Conservation (phyloP, 2,888 invertebrate species). For the Caenorhabditis drosophilae region DNA sequence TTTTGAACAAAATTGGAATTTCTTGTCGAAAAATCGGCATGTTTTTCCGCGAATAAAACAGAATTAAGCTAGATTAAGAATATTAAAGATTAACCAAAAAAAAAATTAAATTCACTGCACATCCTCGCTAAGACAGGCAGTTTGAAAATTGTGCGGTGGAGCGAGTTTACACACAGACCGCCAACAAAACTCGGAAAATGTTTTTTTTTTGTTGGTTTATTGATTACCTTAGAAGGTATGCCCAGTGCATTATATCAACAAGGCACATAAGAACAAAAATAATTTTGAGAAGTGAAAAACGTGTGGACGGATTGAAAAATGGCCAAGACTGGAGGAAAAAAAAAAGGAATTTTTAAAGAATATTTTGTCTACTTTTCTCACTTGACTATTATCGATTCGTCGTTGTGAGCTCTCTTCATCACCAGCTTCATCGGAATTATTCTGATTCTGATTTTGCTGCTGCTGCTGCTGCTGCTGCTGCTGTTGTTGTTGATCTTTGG, state of each 20-base stretch:
- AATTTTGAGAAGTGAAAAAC: slow-evolving; percentile 36
- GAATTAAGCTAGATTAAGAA: too few species aligned
- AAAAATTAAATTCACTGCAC: too few species aligned
- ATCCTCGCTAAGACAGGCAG: too few species aligned
- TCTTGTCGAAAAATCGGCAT: too few species aligned
- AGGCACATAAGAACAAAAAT: slow-evolving; percentile 51
- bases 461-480: slow-evolving; percentile 13
- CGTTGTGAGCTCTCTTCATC: slow-evolving; percentile 11
- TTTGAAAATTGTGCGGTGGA: too few species aligned
- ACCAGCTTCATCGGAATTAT: slow-evolving; percentile 5
- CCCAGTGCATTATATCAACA: slow-evolving; percentile 58
- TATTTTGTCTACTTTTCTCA: slow-evolving; percentile 1
- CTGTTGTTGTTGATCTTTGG: slow-evolving; percentile 22
- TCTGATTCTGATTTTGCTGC: slow-evolving; percentile 16
- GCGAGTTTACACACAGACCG: too few species aligned
- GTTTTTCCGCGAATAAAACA: too few species aligned
- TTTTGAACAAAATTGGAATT: too few species aligned
- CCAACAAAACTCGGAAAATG: too few species aligned
- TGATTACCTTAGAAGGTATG: slow-evolving; percentile 54
- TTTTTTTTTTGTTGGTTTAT: too few species aligned
- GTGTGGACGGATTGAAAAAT: slow-evolving; percentile 34
- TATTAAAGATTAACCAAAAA: too few species aligned
- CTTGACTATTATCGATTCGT: slow-evolving; percentile 31
- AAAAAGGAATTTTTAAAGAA: background rate
- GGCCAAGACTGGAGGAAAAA: slow-evolving; percentile 30